Evolutionary conservation across 2,797 vertebrate genomes (phyloP).

Genomic region (Malacoraja senta): DNA sequence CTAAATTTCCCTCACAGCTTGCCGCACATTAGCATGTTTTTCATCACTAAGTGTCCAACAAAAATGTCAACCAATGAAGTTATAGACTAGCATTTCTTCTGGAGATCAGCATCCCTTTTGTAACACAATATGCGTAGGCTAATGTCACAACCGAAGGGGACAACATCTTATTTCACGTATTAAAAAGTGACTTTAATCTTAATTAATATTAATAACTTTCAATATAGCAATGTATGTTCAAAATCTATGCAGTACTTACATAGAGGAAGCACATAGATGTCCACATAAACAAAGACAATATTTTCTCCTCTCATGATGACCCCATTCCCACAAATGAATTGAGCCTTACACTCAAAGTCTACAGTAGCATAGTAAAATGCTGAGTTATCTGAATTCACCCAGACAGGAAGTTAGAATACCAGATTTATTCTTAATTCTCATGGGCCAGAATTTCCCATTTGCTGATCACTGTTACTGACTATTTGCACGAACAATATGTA

Average conservation of each 20-base stretch:
- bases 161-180: background rate
- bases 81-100: background rate
- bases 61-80: background rate
- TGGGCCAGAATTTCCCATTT: background rate
- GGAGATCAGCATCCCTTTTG: background rate
- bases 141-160: background rate
- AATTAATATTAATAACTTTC: background rate
- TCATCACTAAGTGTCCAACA: conserved; percentile 19
- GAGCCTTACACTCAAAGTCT: background rate
- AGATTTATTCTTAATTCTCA: background rate
- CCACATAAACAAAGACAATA: background rate
- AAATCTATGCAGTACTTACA: background rate
- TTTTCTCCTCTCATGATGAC: background rate
- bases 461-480: background rate
- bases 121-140: background rate
- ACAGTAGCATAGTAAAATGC: too few relatives aligned
- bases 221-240: background rate
- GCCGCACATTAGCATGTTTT: background rate
- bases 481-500: background rate
- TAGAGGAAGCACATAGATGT: background rate
- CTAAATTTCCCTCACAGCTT: conserved; percentile 30
- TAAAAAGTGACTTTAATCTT: background rate
- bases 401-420: background rate
- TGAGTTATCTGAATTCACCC: background rate
- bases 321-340: background rate